Percentiles rank a stretch among this genome's conserved stretches.
Conservation (phyloP, 1,140 invertebrate genomes). For the Monochamus saltuarius region DNA sequence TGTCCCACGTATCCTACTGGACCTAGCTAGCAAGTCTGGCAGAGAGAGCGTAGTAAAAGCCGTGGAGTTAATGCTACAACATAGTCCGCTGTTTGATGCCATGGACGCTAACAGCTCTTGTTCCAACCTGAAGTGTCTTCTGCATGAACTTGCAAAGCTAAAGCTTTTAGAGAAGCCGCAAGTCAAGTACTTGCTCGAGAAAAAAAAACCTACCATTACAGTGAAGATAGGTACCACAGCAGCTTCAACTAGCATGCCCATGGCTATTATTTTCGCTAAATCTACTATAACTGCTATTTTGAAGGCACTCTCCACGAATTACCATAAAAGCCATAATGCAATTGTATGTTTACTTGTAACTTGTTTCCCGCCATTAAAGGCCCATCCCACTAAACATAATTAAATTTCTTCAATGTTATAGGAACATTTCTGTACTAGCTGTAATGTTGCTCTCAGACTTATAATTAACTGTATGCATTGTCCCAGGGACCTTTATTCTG, state of each 20-base stretch:
- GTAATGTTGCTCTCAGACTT: too few species aligned
- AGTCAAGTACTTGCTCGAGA: slow-evolving; percentile 68
- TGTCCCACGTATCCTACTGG: slow-evolving; percentile 76
- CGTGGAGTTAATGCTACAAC: slow-evolving; percentile 76
- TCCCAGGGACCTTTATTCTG: too few species aligned
- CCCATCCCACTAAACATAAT: too few species aligned
- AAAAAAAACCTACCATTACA: slow-evolving; percentile 57
- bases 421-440: too few species aligned
- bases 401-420: too few species aligned
- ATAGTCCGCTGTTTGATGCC: slow-evolving; percentile 75
- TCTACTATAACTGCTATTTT: slow-evolving; percentile 83
- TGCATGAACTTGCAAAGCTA: slow-evolving; percentile 78
- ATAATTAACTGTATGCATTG: too few species aligned
- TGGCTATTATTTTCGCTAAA: slow-evolving; percentile 78
- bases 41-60: slow-evolving; percentile 64
- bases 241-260: slow-evolving; percentile 63
- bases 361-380: too few species aligned
- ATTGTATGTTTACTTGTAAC: too few species aligned
- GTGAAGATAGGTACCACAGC: slow-evolving; percentile 42
- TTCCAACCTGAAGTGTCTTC: slow-evolving; percentile 80
- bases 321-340: slow-evolving; percentile 88
- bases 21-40: slow-evolving; percentile 60
- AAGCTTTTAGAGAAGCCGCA: slow-evolving; percentile 80
- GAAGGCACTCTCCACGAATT: slow-evolving; percentile 84
- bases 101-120: slow-evolving; percentile 86